Evolutionary conservation across 2,113 vertebrate genomes (phyloP).

Genomic region (Mungos mungo): DNA sequence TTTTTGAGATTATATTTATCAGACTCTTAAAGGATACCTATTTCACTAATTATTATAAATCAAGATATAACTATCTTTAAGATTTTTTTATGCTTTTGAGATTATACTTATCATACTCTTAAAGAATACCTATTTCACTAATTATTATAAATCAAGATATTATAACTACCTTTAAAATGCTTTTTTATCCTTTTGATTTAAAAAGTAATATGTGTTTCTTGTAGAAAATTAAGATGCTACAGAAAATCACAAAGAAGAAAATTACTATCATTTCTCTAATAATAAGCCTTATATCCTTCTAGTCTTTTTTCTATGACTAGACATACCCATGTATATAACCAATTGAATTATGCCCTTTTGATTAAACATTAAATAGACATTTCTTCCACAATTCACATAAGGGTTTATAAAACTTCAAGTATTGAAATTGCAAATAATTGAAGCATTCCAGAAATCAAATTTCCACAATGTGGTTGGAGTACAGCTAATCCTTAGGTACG

Average conservation of each 20-base stretch:
- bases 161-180: background rate
- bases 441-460: slow-evolving; percentile 36
- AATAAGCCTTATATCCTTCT: background rate
- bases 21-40: slow-evolving; percentile 24
- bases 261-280: background rate
- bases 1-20: slow-evolving; percentile 59
- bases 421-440: background rate
- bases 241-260: background rate
- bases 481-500: slow-evolving; percentile 44
- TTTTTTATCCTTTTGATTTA: slow-evolving; percentile 5
- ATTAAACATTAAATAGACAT: slow-evolving; percentile 18
- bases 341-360: background rate
- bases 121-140: slow-evolving; percentile 38
- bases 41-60: slow-evolving; percentile 47
- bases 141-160: slow-evolving; percentile 28
- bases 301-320: background rate
- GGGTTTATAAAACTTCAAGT: slow-evolving; percentile 15
- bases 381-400: slow-evolving; percentile 25
- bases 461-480: background rate
- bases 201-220: background rate
- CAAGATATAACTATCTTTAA: background rate
- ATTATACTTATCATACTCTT: slow-evolving; percentile 59
- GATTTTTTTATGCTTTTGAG: background rate
- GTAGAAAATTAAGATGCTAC: background rate
- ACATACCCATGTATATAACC: background rate